Percentiles rank a stretch among this genome's conserved stretches.
phyloP scores from a whole-genome alignment of 2,888 invertebrate species.

The Drosophila rubida region DNA sequence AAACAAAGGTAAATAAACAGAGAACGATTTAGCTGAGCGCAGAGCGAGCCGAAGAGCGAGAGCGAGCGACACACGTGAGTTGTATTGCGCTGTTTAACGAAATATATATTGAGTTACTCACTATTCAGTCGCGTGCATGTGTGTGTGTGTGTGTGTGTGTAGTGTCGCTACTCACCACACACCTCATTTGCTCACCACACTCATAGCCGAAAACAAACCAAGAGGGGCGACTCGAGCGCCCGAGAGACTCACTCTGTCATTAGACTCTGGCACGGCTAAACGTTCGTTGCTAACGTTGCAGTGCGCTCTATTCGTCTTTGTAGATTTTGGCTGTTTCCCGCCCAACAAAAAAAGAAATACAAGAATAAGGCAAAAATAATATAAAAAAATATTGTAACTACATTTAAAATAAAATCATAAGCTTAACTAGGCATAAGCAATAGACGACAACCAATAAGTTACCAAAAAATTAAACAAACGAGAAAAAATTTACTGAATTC shows the following conservation, averaged over 20 bases:
- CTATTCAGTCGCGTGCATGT: not conserved
- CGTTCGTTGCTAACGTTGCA: conserved; percentile 53
- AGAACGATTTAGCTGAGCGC: conserved; percentile 21
- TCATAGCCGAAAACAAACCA: too few relatives aligned
- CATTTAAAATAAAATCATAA: conserved; percentile 19
- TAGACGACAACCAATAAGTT: conserved; percentile 39
- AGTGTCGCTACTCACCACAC: conserved; percentile 5
- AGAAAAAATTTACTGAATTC: not conserved
- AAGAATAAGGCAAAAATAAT: conserved; percentile 25
- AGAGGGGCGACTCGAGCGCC: conserved; percentile 4
- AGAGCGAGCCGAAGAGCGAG: conserved; percentile 9
- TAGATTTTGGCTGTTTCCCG: conserved; percentile 77
- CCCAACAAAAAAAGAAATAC: conserved; percentile 47
- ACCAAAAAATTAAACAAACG: conserved; percentile 26
- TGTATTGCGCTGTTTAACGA: conserved; percentile 33
- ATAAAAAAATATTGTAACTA: conserved; percentile 18
- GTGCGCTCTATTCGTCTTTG: conserved; percentile 71
- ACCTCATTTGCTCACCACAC: not conserved
- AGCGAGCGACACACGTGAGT: conserved; percentile 28
- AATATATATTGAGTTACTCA: conserved; percentile 36
- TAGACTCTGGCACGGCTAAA: conserved; percentile 51
- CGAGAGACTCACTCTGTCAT: conserved; percentile 41
- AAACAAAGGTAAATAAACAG: conserved; percentile 60
- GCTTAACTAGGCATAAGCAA: conserved; percentile 32
- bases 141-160: conserved; percentile 6